phyloP scores from a whole-genome alignment of 2,797 vertebrate genomes.

The Spheniscus humboldti region DNA sequence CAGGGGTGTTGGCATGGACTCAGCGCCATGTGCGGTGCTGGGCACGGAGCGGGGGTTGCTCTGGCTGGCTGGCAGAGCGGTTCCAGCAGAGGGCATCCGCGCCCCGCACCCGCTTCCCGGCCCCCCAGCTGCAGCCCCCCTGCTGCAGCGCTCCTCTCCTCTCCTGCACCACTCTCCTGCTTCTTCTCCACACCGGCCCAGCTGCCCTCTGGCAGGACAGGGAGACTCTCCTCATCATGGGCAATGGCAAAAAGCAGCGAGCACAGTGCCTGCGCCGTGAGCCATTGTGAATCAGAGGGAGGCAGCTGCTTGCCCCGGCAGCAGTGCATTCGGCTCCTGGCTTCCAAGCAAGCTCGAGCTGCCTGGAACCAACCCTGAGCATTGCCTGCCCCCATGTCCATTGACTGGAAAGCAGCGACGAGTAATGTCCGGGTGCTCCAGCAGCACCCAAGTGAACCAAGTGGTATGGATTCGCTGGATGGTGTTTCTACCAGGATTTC shows the following conservation, averaged over 20 bases:
- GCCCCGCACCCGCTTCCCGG: background rate
- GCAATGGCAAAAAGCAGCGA: background rate
- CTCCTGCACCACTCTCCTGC: background rate
- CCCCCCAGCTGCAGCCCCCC: background rate
- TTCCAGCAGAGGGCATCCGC: conserved; percentile 50
- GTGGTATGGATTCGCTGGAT: background rate
- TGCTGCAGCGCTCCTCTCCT: background rate
- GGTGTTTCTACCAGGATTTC: background rate
- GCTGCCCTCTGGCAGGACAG: background rate
- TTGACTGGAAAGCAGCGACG: rapidly evolving
- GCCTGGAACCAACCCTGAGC: background rate
- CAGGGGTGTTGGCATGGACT: rapidly evolving
- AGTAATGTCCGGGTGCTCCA: background rate
- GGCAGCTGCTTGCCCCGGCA: background rate
- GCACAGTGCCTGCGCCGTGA: rapidly evolving
- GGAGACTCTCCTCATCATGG: background rate
- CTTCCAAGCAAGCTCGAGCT: background rate
- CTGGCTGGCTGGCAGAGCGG: rapidly evolving
- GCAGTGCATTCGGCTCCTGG: rapidly evolving
- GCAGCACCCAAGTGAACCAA: background rate
- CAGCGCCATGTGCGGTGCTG: background rate
- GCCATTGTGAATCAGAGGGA: rapidly evolving
- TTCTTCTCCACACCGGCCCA: background rate
- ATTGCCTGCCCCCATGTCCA: rapidly evolving
- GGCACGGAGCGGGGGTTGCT: rapidly evolving